Base-by-base conservation (phyloP, 2,888 invertebrate species). In the Allygus modestus region DNA sequence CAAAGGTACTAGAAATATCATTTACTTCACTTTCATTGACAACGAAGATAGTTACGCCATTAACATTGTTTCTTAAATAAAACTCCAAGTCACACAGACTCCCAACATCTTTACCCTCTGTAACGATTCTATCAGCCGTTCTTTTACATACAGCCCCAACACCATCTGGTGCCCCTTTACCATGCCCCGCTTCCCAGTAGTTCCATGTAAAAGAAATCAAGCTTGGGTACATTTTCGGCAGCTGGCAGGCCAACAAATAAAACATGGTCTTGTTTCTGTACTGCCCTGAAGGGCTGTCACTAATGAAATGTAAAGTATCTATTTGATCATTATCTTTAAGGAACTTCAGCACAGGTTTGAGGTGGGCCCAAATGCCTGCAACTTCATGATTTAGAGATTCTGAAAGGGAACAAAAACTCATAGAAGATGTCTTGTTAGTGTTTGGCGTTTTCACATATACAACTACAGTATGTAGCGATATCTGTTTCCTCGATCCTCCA, bases 11-110 rank as follows among this genome's bases (percentile, higher is more conserved):
- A 28, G 73, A 73, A 2, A 73, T 17, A 33, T 73, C 73, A 33
- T 37, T 9, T 4, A 7, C 37, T 26, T 73, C 73, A 33, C 17
- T 33, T 73, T 73, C 73, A 73, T 17, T 33, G 11, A 73, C n/a
- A 26, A 73, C 37, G 15, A 71, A 71, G 28, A 71, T 23, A 23
- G 4, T 73, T 12, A 73, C 33, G 73, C 73, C 73, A 2, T n/a
- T 73, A 17, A 73, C 73, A 73, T 73, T 73, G n/a, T 73, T 73
- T 73, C n/a, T 73, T 33, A 71, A 26, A 71, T 71, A 23, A 71
- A 71, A 71, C 71, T 71, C 71, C 28, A 71, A 71, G 15, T 71
- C 71, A 71, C 28, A 23, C 26, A 71, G 28, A 71, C 71, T 71
- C 5, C 71, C 71, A 4, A 73, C 37, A 73, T 73, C 73, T 28